Percentiles rank a stretch among this genome's conserved stretches.
Conservation (phyloP, 2,113 vertebrate genomes). For the Plotosus lineatus region DNA sequence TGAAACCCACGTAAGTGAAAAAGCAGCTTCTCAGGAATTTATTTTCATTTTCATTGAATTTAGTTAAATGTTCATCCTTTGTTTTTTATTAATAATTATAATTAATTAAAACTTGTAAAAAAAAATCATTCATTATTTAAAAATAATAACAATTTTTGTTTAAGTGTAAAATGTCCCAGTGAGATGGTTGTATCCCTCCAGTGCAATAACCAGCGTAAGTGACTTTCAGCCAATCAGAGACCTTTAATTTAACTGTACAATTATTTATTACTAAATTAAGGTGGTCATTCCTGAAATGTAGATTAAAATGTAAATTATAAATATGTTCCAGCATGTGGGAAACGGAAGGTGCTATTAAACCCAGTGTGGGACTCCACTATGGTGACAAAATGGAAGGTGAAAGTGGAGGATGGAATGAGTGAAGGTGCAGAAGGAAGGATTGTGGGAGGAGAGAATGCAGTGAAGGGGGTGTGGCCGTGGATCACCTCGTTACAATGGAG, state of each 20-base stretch:
- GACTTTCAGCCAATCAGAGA: neutral
- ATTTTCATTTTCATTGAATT: neutral
- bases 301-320: neutral
- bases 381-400: neutral
- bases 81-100: neutral
- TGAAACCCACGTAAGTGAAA: conserved; percentile 67
- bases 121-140: conserved; percentile 42
- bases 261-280: neutral
- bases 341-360: conserved; percentile 36
- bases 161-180: conserved; percentile 77
- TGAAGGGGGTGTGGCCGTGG: conserved; percentile 88
- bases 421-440: conserved; percentile 62
- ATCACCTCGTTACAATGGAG: conserved; percentile 77
- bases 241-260: neutral
- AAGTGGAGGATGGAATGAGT: conserved; percentile 32
- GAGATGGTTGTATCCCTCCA: conserved; percentile 72
- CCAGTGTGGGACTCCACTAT: neutral
- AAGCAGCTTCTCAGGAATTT: neutral
- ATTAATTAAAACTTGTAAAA: neutral
- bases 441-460: conserved; percentile 78
- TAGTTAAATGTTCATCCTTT: neutral
- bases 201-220: conserved; percentile 83
- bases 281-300: neutral
- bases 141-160: no score
- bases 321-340: conserved; percentile 80